Percentiles rank a stretch among this genome's conserved stretches.
phyloP scores from a whole-genome alignment of 1,140 invertebrate genomes.

The Drosophila bocki region DNA sequence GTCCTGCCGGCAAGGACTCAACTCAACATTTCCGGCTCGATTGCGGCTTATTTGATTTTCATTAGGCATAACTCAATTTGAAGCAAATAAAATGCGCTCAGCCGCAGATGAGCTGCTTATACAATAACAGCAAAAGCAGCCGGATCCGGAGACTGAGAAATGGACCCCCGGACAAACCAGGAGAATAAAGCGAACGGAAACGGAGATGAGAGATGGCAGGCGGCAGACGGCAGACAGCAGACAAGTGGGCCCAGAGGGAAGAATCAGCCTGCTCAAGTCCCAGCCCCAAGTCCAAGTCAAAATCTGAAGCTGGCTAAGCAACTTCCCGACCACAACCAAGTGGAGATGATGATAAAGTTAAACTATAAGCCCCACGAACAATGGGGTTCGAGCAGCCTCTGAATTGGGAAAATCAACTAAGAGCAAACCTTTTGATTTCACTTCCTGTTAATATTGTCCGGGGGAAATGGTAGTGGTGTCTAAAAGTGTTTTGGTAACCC shows the following conservation, averaged over 20 bases:
- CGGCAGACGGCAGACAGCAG: constrained; percentile 16
- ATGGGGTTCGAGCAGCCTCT: constrained; percentile 47
- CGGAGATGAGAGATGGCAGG: constrained; percentile 40
- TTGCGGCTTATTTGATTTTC: constrained; percentile 83
- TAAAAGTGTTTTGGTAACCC: background rate
- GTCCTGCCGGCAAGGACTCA: constrained; percentile 24
- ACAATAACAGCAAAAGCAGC: constrained; percentile 53
- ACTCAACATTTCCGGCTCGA: constrained; percentile 75
- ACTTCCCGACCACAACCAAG: constrained; percentile 62
- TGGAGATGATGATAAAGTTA: constrained; percentile 81
- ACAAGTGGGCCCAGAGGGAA: constrained; percentile 37
- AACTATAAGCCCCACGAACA: constrained; percentile 73
- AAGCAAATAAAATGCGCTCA: constrained; percentile 82
- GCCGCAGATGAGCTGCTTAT: constrained; percentile 82
- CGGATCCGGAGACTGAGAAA: constrained; percentile 18
- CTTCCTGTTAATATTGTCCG: constrained; percentile 80
- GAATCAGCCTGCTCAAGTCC: constrained; percentile 2
- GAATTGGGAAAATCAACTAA: constrained; percentile 81
- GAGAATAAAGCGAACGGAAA: constrained; percentile 73
- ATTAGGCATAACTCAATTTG: constrained; percentile 84
- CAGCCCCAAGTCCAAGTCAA: constrained; percentile 22
- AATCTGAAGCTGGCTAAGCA: constrained; percentile 37
- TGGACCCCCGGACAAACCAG: constrained; percentile 37
- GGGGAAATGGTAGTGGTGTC: constrained; percentile 3
- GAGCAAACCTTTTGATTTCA: constrained; percentile 82